A percentile compares a stretch with the other conserved stretches of the same genome.
Evolutionary conservation across 2,888 invertebrate species (phyloP).

Genomic region (Aproaerema taeniolella): DNA sequence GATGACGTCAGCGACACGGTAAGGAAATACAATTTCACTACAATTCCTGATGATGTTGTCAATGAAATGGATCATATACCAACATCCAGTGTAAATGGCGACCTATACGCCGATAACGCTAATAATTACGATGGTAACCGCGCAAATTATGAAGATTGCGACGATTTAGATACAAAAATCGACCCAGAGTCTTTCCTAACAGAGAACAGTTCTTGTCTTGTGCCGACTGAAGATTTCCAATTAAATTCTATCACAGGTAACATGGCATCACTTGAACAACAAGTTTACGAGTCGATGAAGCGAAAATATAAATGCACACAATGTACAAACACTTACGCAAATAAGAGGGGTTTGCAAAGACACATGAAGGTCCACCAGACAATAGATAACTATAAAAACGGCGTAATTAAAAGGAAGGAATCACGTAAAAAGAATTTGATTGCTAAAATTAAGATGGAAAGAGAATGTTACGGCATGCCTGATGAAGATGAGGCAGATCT

Average conservation of each 20-base stretch:
- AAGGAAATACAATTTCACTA: no score
- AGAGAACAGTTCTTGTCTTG: no score
- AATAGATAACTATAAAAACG: constrained; percentile 34
- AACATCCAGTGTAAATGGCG: background rate
- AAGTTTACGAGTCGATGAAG: constrained; percentile 56
- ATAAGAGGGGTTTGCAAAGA: constrained; percentile 26
- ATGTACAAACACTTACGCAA: constrained; percentile 45
- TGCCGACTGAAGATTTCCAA: constrained; percentile 38
- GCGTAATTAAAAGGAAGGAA: constrained; percentile 15
- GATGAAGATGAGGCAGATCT: constrained; percentile 12
- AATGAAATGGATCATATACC: background rate
- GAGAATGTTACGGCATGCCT: no score
- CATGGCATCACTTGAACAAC: constrained; percentile 56
- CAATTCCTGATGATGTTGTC: constrained; percentile 1
- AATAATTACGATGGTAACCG: background rate
- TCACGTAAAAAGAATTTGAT: constrained; percentile 10
- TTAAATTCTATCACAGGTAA: constrained; percentile 67
- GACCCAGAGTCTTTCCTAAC: background rate
- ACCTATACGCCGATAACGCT: background rate
- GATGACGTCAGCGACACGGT: no score
- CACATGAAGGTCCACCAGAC: constrained; percentile 48
- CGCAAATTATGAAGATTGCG: background rate
- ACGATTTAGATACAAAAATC: background rate
- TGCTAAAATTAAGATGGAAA: no score
- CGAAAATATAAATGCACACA: constrained; percentile 41